Evolutionary conservation across 2,888 invertebrate genomes (phyloP), one percentile per base, ranked within the genome.

Genomic region (Platycnemis pennipes): DNA sequence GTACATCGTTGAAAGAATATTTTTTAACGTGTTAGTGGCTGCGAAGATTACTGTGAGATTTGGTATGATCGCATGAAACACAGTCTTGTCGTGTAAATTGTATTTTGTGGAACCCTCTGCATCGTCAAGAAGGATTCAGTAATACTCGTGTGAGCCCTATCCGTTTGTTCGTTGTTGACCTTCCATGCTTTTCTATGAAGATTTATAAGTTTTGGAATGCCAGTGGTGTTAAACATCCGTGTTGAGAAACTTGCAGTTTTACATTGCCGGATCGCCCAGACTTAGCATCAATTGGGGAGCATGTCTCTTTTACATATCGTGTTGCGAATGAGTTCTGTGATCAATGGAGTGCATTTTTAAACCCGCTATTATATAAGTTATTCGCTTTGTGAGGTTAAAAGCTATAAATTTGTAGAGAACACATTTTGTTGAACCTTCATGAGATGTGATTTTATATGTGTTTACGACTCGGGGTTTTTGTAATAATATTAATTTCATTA

Each of bases 101-200:
- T 91, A 42, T 42, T 63, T 42, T 91, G 91, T 63, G 77, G 37
- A 77, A 31, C 63, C 91, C 56, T 44, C 63, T 42, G n/a, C 42
- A 44, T 44, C n/a, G 63, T n/a, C 63, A 91, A 91, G 91, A 91
- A 56, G 44, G 63, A 13, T 77, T 77, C 77, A 77, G 5, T 26
- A 77, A 37, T 37, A 77, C 37, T 77, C 91, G 91, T 91, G 91
- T 91, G 26, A 63, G 42, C 63, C 44, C 63, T 44, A 37, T 91
- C 26, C 26, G 37, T 44, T 42, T 69, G 69, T 91, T 63, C 69
- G 63, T 63, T 42, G 19, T 63, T 63, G 1, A 11, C 37, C 2
- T 37, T 16, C 16, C 77, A 7, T 37, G 31, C 22, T 37, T 77
- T 77, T 1, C 31, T 37, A 16, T 26, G 77, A 31, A 26, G 31